Evolutionary conservation across 2,888 invertebrate species (phyloP).

Genomic region (Bedellia somnulentella): DNA sequence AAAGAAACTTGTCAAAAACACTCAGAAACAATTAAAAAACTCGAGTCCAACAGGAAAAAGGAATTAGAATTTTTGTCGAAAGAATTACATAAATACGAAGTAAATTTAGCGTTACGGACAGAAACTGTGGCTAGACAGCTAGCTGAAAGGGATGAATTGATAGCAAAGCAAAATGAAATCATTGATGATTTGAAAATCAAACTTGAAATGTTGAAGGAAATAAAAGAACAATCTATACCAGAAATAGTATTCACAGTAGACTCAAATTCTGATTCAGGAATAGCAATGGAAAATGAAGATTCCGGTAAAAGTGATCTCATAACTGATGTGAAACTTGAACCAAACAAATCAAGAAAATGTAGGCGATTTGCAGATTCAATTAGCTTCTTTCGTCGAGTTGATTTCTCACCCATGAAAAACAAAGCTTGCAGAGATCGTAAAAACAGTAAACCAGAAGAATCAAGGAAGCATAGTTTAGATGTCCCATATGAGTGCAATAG

Average conservation of each 20-base stretch:
- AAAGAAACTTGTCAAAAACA: slow-evolving; percentile 39
- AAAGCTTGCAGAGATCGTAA: slow-evolving; percentile 34
- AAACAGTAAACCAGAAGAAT: slow-evolving; percentile 34
- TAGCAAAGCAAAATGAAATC: slow-evolving; percentile 31
- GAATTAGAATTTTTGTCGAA: slow-evolving; percentile 46
- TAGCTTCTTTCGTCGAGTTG: slow-evolving; percentile 44
- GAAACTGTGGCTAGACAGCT: slow-evolving; percentile 40
- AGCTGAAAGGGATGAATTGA: slow-evolving; percentile 40
- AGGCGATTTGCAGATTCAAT: slow-evolving; percentile 49
- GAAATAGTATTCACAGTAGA: slow-evolving; percentile 48
- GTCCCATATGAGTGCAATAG: slow-evolving; percentile 17
- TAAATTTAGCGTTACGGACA: slow-evolving; percentile 38
- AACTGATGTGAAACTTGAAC: slow-evolving; percentile 11
- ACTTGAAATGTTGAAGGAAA: slow-evolving; percentile 14
- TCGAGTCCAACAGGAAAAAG: slow-evolving; percentile 42
- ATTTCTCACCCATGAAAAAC: slow-evolving; percentile 52
- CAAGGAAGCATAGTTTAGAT: slow-evolving; percentile 36
- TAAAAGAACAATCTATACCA: slow-evolving; percentile 16
- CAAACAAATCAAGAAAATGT: slow-evolving; percentile 26
- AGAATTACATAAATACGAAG: slow-evolving; percentile 48
- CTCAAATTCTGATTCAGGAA: slow-evolving; percentile 51
- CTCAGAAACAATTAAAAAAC: slow-evolving; percentile 36
- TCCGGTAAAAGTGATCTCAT: slow-evolving; percentile 29
- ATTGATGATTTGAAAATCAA: slow-evolving; percentile 38
- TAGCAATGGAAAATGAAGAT: slow-evolving; percentile 44